A percentile compares a stretch with the other conserved stretches of the same genome.
These are phyloP conservation scores for Calyptomena viridis DNA, from an alignment of 2,113 vertebrate genomes.

Conservation along the genomic window DNA sequence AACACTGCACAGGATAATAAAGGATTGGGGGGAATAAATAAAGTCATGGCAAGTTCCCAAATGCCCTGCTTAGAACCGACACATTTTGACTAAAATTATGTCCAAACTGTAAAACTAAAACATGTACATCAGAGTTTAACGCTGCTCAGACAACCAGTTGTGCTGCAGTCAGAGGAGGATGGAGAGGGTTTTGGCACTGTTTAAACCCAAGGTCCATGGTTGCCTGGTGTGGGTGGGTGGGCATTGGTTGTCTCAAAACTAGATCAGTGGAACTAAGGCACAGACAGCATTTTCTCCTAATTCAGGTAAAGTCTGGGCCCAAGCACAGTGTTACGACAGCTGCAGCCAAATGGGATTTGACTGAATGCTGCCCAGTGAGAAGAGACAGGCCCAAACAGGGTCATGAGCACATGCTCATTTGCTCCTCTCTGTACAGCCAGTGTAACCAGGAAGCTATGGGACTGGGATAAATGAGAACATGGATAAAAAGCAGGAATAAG, in stretches of 20 bases:
- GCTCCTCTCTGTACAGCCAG: not conserved
- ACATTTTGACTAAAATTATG: not conserved
- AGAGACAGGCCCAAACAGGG: not conserved
- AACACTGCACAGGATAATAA: not conserved
- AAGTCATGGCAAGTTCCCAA: not conserved
- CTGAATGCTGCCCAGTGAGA: not conserved
- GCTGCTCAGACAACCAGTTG: not conserved
- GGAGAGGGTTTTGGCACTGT: not conserved
- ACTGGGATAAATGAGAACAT: not conserved
- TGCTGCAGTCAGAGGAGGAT: not conserved
- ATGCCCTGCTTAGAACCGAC: not conserved
- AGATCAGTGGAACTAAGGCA: not conserved
- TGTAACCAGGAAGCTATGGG: not conserved
- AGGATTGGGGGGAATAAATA: not conserved
- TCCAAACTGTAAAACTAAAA: not conserved
- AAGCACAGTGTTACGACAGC: not conserved
- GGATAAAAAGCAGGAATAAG: not conserved
- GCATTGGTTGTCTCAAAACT: not conserved
- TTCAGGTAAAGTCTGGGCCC: not conserved
- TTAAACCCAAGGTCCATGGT: not conserved
- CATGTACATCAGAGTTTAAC: not conserved
- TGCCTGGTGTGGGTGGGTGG: not conserved
- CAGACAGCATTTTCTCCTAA: not conserved
- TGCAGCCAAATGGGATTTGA: not conserved
- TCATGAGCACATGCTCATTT: not conserved